These are phyloP conservation scores for Liposcelis brunnea DNA, from an alignment of 2,888 invertebrate species.

Conservation along the genomic window DNA sequence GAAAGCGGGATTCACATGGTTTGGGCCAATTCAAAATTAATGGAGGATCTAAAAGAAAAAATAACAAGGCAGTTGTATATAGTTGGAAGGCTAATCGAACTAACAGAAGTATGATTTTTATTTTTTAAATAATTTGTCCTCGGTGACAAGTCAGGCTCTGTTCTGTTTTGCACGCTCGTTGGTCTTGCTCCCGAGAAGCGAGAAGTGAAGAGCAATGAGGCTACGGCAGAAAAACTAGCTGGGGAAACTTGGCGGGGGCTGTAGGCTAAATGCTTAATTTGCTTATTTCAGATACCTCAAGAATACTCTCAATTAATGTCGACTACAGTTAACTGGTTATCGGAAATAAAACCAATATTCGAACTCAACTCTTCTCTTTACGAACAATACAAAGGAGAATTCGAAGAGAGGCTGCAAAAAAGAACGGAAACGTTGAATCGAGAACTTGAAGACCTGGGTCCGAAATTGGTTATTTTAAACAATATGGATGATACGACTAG, in stretches of 20 bases:
- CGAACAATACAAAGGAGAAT: slow-evolving; percentile 34
- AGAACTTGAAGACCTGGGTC: slow-evolving; percentile 52
- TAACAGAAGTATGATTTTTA: slow-evolving; percentile 31
- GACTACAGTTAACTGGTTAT: slow-evolving; percentile 68
- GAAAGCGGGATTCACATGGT: slow-evolving; percentile 67
- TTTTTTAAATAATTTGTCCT: neutral
- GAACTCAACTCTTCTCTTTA: slow-evolving; percentile 49
- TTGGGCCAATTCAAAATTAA: slow-evolving; percentile 51
- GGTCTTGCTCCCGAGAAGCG: neutral
- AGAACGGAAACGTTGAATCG: slow-evolving; percentile 51
- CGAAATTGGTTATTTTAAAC: slow-evolving; percentile 58
- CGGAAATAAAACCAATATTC: slow-evolving; percentile 61
- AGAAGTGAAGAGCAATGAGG: too few relatives aligned
- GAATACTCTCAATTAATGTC: slow-evolving; percentile 67
- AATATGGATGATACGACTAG: slow-evolving; percentile 68
- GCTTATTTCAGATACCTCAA: slow-evolving; percentile 33
- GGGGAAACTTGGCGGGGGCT: neutral
- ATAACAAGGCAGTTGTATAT: slow-evolving; percentile 48
- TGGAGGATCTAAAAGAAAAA: slow-evolving; percentile 48
- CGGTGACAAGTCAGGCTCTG: neutral
- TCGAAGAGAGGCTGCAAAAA: slow-evolving; percentile 61
- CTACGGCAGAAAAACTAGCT: too few relatives aligned
- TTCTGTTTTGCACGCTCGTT: neutral
- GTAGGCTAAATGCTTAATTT: neutral
- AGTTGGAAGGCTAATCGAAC: slow-evolving; percentile 53